Evolutionary conservation across 2,113 vertebrate species (phyloP), one percentile per base, ranked within the genome.

Genomic region (Phrynocephalus versicolor): DNA sequence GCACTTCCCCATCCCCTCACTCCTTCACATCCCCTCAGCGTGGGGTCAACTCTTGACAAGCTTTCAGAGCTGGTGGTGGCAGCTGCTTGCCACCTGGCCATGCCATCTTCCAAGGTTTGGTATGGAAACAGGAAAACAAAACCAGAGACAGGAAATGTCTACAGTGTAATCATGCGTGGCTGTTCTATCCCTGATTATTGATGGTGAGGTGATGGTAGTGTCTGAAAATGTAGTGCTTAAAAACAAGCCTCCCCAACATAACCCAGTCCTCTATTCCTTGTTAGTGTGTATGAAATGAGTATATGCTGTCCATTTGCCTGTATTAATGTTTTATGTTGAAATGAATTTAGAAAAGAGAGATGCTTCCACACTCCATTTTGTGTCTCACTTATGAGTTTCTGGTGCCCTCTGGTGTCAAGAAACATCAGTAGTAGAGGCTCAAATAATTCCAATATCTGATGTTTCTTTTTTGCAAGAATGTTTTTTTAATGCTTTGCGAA

Each of bases 381-480:
- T 1, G 15, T 65, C 58, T 81, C 35, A 3, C 75, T 77, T 19
- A 75, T 83, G 55, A 58, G 79, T n/a, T 77, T 6, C n/a, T 75
- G 82, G 83, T 84, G 75, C 85, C 88, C 57, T 18, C 90, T 90
- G 75, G 80, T 77, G 91, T 58, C 72, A 39, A 23, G 19, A 74
- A 2, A 15, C 2, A 14, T 25, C n/a, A 65, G 35, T 62, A 3
- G 45, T 19, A 57, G 16, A 81, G 25, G 37, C 23, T 23, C 0
- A 74, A 15, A 75, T 74, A n/a, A 64, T 5, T 18, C 25, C 62
- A 37, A 60, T 13, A 58, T 21, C 3, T 51, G n/a, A 1, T 16
- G 7, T 77, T 35, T 37, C 5, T n/a, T 62, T 55, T 69, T 77
- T 64, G 58, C 30, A 33, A 35, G 37, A 71, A 88, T 18, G 3